Evolutionary conservation across 2,113 vertebrate species (phyloP).

Genomic region (Poecile atricapillus): DNA sequence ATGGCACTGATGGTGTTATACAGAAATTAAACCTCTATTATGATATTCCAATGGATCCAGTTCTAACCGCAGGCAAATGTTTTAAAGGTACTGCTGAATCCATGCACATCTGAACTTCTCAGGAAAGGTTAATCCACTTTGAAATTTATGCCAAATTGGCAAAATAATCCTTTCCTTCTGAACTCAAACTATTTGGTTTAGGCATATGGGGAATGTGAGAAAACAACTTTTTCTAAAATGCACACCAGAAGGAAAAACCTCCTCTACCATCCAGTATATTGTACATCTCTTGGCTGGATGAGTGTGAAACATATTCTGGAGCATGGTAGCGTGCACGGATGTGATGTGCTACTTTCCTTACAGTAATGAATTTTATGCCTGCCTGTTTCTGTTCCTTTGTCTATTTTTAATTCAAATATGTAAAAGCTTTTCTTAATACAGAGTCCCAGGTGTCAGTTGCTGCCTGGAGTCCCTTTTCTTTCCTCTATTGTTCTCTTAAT

Average conservation of each 20-base stretch:
- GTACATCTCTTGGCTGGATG: neutral
- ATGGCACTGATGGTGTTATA: neutral
- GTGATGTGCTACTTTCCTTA: conserved; percentile 3
- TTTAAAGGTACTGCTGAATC: neutral
- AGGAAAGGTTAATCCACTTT: neutral
- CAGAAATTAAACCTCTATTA: conserved; percentile 3
- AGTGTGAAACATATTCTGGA: conserved; percentile 17
- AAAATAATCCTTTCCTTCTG: neutral
- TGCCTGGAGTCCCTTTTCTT: conserved; percentile 74
- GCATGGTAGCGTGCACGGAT: neutral
- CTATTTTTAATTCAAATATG: conserved; percentile 78
- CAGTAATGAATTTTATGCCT: conserved; percentile 64
- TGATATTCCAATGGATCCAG: neutral
- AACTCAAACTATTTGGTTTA: neutral
- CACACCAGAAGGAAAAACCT: neutral
- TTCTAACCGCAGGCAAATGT: neutral
- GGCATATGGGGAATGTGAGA: neutral
- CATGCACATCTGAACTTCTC: neutral
- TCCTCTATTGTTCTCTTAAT: conserved; percentile 81
- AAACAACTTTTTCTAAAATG: neutral
- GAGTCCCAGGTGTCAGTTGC: conserved; percentile 78
- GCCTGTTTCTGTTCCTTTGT: conserved; percentile 66
- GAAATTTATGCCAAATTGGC: neutral
- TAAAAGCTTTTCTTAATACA: conserved; percentile 76
- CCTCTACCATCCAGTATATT: neutral